These are phyloP conservation scores for Podarcis raffonei DNA, from an alignment of 2,113 vertebrate genomes.

Conservation along the genomic window DNA sequence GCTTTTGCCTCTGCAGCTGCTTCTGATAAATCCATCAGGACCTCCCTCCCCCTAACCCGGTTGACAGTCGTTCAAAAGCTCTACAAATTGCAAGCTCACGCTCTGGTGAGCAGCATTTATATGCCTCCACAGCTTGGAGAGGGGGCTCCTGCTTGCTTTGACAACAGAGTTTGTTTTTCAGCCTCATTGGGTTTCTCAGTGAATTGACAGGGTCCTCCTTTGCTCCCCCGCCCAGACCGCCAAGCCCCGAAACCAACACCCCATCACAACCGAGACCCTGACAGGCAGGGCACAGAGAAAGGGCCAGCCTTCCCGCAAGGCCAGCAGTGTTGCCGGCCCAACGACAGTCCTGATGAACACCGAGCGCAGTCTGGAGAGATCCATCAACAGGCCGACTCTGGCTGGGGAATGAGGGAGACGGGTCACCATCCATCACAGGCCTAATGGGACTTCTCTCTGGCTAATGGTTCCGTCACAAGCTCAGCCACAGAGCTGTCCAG, in stretches of 20 bases:
- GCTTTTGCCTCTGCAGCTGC: not conserved
- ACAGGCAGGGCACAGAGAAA: not conserved
- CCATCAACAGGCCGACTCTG: not conserved
- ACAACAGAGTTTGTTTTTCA: conserved; percentile 50
- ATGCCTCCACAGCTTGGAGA: not conserved
- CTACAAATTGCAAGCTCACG: conserved; percentile 40
- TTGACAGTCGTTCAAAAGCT: conserved; percentile 55
- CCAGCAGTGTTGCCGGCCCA: not conserved
- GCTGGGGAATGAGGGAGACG: not conserved
- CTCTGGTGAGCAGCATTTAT: not conserved
- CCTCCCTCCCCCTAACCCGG: not conserved
- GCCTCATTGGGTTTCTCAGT: conserved; percentile 33
- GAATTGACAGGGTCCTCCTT: not conserved
- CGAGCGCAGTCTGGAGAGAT: not conserved
- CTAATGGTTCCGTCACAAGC: not conserved
- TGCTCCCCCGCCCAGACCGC: not conserved
- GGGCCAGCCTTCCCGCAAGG: not conserved
- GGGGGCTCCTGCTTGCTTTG: not conserved
- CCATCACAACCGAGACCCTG: not conserved
- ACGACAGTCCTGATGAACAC: not conserved
- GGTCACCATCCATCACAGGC: not conserved
- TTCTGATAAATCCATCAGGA: conserved; percentile 13
- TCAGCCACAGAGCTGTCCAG: accelerated
- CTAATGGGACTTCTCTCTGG: not conserved
- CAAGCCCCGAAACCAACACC: not conserved